Percentiles rank a stretch among this genome's conserved stretches.
These are phyloP conservation scores for Toxonevra muliebris DNA, from an alignment of 2,888 invertebrate genomes.

Conservation along the genomic window DNA sequence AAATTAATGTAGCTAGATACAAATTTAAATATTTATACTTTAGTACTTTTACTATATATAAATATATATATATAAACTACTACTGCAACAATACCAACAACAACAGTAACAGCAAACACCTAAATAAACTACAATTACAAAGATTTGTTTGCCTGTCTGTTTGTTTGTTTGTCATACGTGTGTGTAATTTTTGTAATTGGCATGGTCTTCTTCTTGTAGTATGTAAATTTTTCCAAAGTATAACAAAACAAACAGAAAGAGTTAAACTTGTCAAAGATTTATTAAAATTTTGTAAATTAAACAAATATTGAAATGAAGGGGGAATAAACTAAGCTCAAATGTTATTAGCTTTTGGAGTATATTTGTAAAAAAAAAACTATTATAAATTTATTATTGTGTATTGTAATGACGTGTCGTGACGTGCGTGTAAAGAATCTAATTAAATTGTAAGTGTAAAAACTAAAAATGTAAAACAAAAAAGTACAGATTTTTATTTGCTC, in stretches of 20 bases:
- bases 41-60: slow-evolving; percentile 34
- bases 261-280: not conserved
- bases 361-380: slow-evolving; percentile 1
- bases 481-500: slow-evolving; percentile 7
- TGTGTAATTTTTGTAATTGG: not conserved
- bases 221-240: slow-evolving; percentile 7
- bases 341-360: not conserved
- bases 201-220: slow-evolving; percentile 18
- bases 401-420: not conserved
- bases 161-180: too few species aligned
- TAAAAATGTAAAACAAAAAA: not conserved
- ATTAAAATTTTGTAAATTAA: not conserved
- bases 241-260: not conserved
- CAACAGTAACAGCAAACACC: not conserved
- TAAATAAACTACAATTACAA: too few species aligned
- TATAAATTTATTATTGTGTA: too few species aligned
- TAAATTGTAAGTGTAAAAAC: not conserved
- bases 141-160: too few species aligned
- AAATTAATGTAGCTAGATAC: slow-evolving; percentile 50
- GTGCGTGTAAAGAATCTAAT: not conserved
- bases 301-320: not conserved
- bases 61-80: not conserved
- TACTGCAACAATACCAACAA: not conserved
- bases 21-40: slow-evolving; percentile 51
- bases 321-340: not conserved